Evolutionary conservation across 2,888 invertebrate genomes (phyloP), one percentile per base, ranked within the genome.

Genomic region (Camptogramma bilineatum): DNA sequence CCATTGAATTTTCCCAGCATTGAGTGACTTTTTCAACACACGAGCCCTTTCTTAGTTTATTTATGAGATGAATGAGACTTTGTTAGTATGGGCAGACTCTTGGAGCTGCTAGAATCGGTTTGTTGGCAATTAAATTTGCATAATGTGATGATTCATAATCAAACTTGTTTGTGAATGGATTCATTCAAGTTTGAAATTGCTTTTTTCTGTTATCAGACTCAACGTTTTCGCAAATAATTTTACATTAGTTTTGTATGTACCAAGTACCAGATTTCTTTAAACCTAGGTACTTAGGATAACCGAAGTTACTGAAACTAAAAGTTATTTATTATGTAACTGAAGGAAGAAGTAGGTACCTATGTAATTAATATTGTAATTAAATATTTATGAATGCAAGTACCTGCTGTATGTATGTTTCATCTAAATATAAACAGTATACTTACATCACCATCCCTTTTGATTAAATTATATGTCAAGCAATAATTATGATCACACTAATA

Each of bases 1-100:
- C 74, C 78, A 80, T 77, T 67, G 64, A 64, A 70, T 75, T 81
- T 83, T 83, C 82, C 70, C 81, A 85, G 75, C 67, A 82, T 84
- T 86, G 82, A 86, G 81, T 80, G 78, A 75, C 62, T 70, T 72
- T 68, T 62, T 62, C 28, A 16, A 44, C 50, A 61, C 75, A 75
- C 78, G 80, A 81, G 82, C 77, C 78, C 60, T 62, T 78, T 79
- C 74, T 61, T 68, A 72, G 72, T 19, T 75, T 74, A 66, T 74
- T 21, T 47, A 51, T 50, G 18, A 17, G 9, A 46, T 42, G 48
- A 48, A 34, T 52, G 21, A 8, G 17, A 42, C 24, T 39, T 47
- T 50, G 19, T 44, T 52, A 39, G 44, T 50, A 56, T 42, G 44
- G 48, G 28, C 13, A 31, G 52, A 10, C 28, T 47, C 28, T 4